These are phyloP conservation scores for Drosophila ambigua DNA, from an alignment of 1,140 invertebrate species.

Conservation along the genomic window DNA sequence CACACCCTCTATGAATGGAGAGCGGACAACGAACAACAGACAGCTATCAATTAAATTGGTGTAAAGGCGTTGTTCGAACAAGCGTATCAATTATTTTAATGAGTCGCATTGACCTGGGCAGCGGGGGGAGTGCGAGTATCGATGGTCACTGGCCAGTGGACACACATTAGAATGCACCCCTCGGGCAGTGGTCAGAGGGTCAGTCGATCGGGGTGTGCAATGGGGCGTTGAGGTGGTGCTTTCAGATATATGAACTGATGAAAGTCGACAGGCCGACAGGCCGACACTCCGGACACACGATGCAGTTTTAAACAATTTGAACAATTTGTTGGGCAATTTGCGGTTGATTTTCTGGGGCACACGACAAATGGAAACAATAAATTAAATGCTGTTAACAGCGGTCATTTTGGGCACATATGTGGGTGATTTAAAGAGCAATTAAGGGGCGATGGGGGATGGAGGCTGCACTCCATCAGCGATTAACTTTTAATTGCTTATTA, in stretches of 20 bases:
- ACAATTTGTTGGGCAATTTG: conserved; percentile 75
- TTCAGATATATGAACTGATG: conserved; percentile 1
- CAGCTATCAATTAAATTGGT: conserved; percentile 71
- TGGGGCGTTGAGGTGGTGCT: conserved; percentile 62
- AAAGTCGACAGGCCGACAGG: conserved; percentile 2
- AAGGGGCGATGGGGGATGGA: background rate
- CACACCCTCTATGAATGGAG: no score
- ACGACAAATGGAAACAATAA: conserved; percentile 73
- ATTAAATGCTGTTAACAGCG: conserved; percentile 49
- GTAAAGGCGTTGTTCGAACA: conserved; percentile 68
- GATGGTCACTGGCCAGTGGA: conserved; percentile 37
- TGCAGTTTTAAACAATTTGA: conserved; percentile 80
- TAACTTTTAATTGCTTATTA: conserved; percentile 74
- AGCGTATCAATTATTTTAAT: conserved; percentile 82
- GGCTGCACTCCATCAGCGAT: conserved; percentile 20
- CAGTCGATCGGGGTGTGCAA: conserved; percentile 65
- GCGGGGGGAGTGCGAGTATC: conserved; percentile 1
- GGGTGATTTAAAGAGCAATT: conserved; percentile 28
- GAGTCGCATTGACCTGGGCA: conserved; percentile 11
- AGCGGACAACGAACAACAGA: conserved; percentile 1
- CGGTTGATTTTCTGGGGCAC: conserved; percentile 62
- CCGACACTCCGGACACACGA: background rate
- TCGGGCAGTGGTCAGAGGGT: conserved; percentile 33
- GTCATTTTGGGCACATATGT: conserved; percentile 45
- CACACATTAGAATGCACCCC: conserved; percentile 16